Evolutionary conservation across 1,140 invertebrate genomes (phyloP), one percentile per base, ranked within the genome.

Genomic region (Cylas formicarius): DNA sequence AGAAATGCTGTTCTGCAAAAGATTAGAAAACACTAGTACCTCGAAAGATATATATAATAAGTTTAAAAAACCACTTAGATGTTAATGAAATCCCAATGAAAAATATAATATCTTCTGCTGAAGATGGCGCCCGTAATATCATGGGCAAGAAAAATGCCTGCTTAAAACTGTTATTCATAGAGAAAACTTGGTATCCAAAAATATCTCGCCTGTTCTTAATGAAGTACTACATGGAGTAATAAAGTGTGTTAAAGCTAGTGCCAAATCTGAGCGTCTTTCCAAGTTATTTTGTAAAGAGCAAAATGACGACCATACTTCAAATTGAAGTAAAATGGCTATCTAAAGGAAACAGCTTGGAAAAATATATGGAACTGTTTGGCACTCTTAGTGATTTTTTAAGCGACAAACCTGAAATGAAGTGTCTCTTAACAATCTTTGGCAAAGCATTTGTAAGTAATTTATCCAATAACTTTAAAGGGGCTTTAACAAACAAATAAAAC

Each of bases 131-230:
- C n/a, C n/a, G n/a, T n/a, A n/a, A n/a, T n/a, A n/a, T n/a, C n/a
- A n/a, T n/a, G n/a, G n/a, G n/a, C n/a, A n/a, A n/a, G n/a, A n/a
- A n/a, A n/a, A n/a, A n/a, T n/a, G n/a, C n/a, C n/a, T n/a, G n/a
- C n/a, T n/a, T n/a, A n/a, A n/a, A n/a, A n/a, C n/a, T 43, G 51
- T 50, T 38, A 53, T 56, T 56, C 43, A 50, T 50, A 42, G 29
- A 32, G 37, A 51, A 46, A 44, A 44, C 47, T 44, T 44, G 40
- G 41, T 50, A 46, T 36, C 44, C 29, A 47, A 35, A 51, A 40
- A 45, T 34, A 50, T 53, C 31, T 53, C 37, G 47, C 42, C 51
- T 53, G 41, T 50, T 53, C 41, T 50, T 45, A 50, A 53, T 50
- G 36, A 53, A 53, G 42, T 46, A 53, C 39, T 49, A 52, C 8